Evolutionary conservation across 2,888 invertebrate species (phyloP).

Genomic region (Eristalis arbustorum): DNA sequence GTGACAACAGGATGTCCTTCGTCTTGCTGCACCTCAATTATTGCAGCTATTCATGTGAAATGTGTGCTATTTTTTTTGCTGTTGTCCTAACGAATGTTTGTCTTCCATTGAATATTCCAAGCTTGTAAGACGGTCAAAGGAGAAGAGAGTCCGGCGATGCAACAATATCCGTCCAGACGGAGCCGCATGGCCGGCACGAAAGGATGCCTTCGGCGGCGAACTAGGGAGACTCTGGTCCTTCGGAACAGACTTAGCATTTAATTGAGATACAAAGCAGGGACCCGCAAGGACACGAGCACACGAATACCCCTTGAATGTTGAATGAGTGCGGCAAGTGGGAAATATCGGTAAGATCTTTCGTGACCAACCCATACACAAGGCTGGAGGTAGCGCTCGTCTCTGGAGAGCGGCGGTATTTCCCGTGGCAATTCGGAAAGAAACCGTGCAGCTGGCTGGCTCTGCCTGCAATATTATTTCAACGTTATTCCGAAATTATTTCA

Average conservation of each 20-base stretch:
- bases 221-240: not conserved
- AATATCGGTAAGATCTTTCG: not conserved
- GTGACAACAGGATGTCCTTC: slow-evolving; percentile 30
- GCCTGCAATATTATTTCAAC: slow-evolving; percentile 55
- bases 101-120: slow-evolving; percentile 26
- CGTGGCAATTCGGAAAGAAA: slow-evolving; percentile 22
- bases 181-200: not conserved
- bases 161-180: slow-evolving; percentile 19
- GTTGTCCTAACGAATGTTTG: slow-evolving; percentile 11
- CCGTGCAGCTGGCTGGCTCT: slow-evolving; percentile 2
- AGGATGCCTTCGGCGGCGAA: not conserved
- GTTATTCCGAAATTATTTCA: slow-evolving; percentile 56
- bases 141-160: not conserved
- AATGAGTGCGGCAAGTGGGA: slow-evolving; percentile 37
- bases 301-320: slow-evolving; percentile 51
- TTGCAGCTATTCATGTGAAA: slow-evolving; percentile 20
- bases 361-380: not conserved
- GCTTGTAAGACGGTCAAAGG: slow-evolving; percentile 3
- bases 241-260: slow-evolving; percentile 31
- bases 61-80: not conserved
- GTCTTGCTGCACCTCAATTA: slow-evolving; percentile 16
- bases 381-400: not conserved
- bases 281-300: not conserved
- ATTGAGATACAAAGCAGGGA: slow-evolving; percentile 46
- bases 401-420: slow-evolving; percentile 28